Evolutionary conservation across 2,888 invertebrate species (phyloP).

Genomic region (Parnassius glacialis): DNA sequence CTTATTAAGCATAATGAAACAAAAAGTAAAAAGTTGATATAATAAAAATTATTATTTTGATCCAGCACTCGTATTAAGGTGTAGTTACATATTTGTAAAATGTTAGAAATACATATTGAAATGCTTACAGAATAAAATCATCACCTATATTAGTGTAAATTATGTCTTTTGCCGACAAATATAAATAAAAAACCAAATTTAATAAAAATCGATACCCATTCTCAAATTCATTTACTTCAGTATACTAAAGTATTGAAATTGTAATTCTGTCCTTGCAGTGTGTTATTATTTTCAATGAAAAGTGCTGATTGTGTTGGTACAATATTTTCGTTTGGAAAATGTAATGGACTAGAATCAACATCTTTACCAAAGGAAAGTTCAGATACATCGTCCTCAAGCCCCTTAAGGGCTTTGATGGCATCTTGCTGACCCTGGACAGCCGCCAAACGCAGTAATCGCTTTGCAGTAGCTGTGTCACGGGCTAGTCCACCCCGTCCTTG

Average conservation of each 20-base stretch:
- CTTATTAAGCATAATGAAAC: no score
- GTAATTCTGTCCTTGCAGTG: slow-evolving; percentile 37
- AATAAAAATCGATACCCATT: slow-evolving; percentile 25
- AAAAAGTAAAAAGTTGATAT: no score
- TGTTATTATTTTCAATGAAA: slow-evolving; percentile 56
- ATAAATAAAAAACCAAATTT: not conserved
- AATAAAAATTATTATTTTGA: no score
- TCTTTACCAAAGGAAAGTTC: slow-evolving; percentile 41
- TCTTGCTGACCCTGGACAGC: slow-evolving; percentile 82
- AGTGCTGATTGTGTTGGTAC: slow-evolving; percentile 58
- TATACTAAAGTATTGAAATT: slow-evolving; percentile 47
- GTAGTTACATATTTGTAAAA: no score
- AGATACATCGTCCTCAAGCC: slow-evolving; percentile 46
- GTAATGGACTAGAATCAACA: slow-evolving; percentile 32
- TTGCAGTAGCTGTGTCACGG: slow-evolving; percentile 72
- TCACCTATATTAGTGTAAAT: no score
- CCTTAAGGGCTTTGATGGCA: slow-evolving; percentile 76
- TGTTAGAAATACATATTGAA: no score
- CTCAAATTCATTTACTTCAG: slow-evolving; percentile 30
- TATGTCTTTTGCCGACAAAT: no score
- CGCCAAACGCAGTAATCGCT: slow-evolving; percentile 72
- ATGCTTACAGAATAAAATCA: no score
- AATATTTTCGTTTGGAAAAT: slow-evolving; percentile 42
- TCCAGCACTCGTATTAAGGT: no score
- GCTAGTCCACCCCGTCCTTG: slow-evolving; percentile 83